Evolutionary conservation across 2,888 invertebrate species (phyloP).

Genomic region (Drepana falcataria): DNA sequence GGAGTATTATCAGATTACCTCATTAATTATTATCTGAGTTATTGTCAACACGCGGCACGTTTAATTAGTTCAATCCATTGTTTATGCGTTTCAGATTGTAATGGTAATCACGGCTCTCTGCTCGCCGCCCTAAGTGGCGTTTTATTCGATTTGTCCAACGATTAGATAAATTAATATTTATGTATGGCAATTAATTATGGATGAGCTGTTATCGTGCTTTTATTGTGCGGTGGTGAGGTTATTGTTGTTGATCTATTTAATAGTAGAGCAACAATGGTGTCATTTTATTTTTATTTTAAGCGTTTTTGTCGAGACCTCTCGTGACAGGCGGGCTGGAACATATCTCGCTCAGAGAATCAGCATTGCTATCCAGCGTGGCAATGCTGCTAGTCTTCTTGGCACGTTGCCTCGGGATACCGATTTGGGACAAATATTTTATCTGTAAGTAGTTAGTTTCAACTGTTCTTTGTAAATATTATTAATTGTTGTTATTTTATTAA

Average conservation of each 20-base stretch:
- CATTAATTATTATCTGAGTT: neutral
- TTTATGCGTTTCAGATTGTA: slow-evolving; percentile 72
- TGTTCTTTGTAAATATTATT: no score
- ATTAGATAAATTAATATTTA: slow-evolving; percentile 40
- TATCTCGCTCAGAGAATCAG: no score
- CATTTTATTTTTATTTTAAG: slow-evolving; percentile 4
- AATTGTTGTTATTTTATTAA: no score
- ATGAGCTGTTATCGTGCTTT: neutral
- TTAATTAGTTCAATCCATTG: slow-evolving; percentile 73
- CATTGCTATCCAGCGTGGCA: no score
- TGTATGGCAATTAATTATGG: slow-evolving; percentile 16
- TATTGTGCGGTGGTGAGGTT: neutral
- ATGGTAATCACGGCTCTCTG: slow-evolving; percentile 61
- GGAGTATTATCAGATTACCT: neutral
- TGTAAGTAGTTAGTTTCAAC: no score
- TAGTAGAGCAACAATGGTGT: neutral
- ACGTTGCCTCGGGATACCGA: no score
- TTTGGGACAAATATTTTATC: no score
- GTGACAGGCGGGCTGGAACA: no score
- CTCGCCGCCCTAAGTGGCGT: slow-evolving; percentile 58
- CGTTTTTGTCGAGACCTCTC: no score
- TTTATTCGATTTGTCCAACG: slow-evolving; percentile 69
- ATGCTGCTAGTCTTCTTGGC: no score
- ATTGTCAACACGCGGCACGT: slow-evolving; percentile 31
- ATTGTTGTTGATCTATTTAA: neutral